Percentiles rank a stretch among this genome's conserved stretches.
phyloP scores from a whole-genome alignment of 2,113 vertebrate species.

The Nymphicus hollandicus region DNA sequence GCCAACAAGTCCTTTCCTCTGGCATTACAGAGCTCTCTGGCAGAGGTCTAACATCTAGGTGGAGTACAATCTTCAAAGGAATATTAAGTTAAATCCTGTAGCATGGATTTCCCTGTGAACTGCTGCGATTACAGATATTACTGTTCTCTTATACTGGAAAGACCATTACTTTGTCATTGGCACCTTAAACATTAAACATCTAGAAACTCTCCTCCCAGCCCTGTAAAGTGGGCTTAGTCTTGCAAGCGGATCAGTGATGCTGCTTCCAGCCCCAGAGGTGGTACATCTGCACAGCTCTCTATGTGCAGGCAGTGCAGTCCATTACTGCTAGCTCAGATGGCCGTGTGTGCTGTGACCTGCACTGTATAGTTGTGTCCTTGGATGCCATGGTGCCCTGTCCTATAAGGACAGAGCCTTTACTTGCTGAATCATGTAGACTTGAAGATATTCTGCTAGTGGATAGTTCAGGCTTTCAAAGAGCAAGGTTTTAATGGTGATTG shows the following conservation, averaged over 20 bases:
- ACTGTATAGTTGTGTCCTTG: background rate
- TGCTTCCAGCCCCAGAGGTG: background rate
- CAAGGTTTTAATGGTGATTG: background rate
- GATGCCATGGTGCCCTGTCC: background rate
- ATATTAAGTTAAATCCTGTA: background rate
- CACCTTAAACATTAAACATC: background rate
- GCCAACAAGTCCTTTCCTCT: background rate
- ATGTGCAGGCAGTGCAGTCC: accelerated
- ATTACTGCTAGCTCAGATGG: background rate
- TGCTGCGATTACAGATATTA: background rate
- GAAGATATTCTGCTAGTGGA: background rate
- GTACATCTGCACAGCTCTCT: background rate
- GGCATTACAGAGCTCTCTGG: background rate
- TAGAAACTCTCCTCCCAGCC: background rate
- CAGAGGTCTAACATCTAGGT: background rate
- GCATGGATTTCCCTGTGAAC: background rate
- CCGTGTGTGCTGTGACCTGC: background rate
- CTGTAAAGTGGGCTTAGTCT: background rate
- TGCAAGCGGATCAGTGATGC: background rate
- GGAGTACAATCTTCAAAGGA: background rate
- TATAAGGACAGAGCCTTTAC: background rate
- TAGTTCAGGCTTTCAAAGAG: background rate
- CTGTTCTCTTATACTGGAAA: background rate
- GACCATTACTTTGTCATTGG: background rate
- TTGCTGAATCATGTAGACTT: accelerated